Conservation (phyloP, 2,888 invertebrate species). For the Smittia aterrima region DNA sequence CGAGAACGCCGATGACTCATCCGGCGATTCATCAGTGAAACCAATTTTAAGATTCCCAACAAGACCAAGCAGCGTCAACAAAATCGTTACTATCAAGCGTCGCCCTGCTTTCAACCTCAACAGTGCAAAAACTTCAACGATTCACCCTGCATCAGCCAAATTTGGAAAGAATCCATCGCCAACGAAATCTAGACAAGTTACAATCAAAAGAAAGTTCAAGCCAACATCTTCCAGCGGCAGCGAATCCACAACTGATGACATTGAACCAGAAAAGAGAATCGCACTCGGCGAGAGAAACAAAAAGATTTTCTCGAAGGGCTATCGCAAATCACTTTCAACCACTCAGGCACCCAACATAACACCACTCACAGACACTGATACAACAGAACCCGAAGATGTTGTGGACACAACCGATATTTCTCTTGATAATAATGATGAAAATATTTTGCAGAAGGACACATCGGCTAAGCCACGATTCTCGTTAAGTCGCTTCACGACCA, state of each 20-base stretch:
- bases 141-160: slow-evolving; percentile 49
- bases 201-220: not conserved
- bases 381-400: slow-evolving; percentile 45
- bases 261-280: not conserved
- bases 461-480: slow-evolving; percentile 45
- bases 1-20: slow-evolving; percentile 44
- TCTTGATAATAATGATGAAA: slow-evolving; percentile 50
- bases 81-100: slow-evolving; percentile 2
- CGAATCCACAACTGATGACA: not conserved
- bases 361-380: slow-evolving; percentile 40
- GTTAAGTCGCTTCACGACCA: slow-evolving; percentile 44
- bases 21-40: slow-evolving; percentile 42
- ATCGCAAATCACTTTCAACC: slow-evolving; percentile 36
- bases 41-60: slow-evolving; percentile 39
- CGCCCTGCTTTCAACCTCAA: slow-evolving; percentile 48
- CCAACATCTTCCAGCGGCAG: not conserved
- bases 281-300: slow-evolving; percentile 54
- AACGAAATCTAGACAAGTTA: not conserved
- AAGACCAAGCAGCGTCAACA: not conserved
- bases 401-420: slow-evolving; percentile 48
- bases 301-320: slow-evolving; percentile 55
- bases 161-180: slow-evolving; percentile 42
- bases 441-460: slow-evolving; percentile 49
- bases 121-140: slow-evolving; percentile 47
- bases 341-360: slow-evolving; percentile 34